Base-by-base conservation (phyloP, 2,888 invertebrate species). In the Ariolimax columbianus region DNA sequence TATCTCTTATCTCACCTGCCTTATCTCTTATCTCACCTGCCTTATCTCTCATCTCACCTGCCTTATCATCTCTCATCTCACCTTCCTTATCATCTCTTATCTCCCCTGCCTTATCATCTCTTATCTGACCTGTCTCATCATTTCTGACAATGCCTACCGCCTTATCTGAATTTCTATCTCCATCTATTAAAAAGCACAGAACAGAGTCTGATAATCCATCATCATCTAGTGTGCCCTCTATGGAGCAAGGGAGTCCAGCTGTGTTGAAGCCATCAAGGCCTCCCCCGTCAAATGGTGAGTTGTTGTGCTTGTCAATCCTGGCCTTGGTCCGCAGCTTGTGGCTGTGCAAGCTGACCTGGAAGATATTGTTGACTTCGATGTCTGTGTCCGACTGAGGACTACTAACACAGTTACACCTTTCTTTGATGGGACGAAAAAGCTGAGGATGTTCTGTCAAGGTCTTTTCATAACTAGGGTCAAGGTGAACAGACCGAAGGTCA, bases 371-470 rank as follows among this genome's bases (percentile, higher is more conserved):
- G 0, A 81, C 66, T 43, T 81, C 81, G 1, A 47, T 72, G 38
- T 81, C 81, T 70, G 72, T 23, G 26, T 55, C 72, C 9, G 72
- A 72, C 72, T 36, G n/a, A 7, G 72, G 72, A 33, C 51, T 51
- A 55, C 19, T 14, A 17, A 23, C 19, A 55, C 55, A 55, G 17
- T 55, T 55, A 23, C 17, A 23, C 19, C 33, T 77, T 47, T 77
- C 77, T 47, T 77, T 77, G 4, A 77, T 77, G 3, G 77, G 77
- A 77, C 51, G 77, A 77, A 77, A 77, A 38, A 72, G 40, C 38
- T 72, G 72, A 26, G 72, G 72, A 36, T 72, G 72, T 26, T 72
- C 72, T 40, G 72, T 72, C 38, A 72, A 40, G 9, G 72, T 72
- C 40, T 72, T 72, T 40, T 72, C 72, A 40, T 72, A 72, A n/a